Evolutionary conservation across 2,797 vertebrate genomes (phyloP), one percentile per base, ranked within the genome.

Genomic region (Salmo trutta): DNA sequence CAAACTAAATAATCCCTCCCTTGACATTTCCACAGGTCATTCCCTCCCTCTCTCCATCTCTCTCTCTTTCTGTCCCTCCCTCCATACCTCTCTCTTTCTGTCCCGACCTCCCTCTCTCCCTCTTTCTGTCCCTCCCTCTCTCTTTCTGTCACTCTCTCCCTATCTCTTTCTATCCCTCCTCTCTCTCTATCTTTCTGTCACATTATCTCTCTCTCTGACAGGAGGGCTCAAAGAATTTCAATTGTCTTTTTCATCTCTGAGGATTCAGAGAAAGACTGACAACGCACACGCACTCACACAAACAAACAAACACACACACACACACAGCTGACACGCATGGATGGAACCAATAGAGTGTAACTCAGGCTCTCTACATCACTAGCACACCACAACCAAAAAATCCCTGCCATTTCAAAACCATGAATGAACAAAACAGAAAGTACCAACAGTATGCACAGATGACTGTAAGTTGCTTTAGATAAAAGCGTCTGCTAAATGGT

Each of bases 21-120:
- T 36, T 76, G 77, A 82, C 78, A 79, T 84, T 82, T 83, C 5
- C 16, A 27, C 47, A n/a, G 7, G 3, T 74, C 1, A 29, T 2
- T 47, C 16, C 65, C 31, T 76, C n/a, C 10, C 0, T 73, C 65
- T 31, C 29, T 66, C 27, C 14, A 1, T 68, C 36, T 47, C 8
- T 52, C 29, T 0, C 59, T 16, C 6, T 33, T 36, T 5, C 65
- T 1, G 12, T 8, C 1, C 56, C 17, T 62, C 54, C 5, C 29
- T 27, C 27, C 27, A 1, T 29, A 2, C 3, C 29, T 29, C 29
- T 29, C 29, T 29, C 27, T 27, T 27, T 27, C 27, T 27, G 27
- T 27, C 27, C 27, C 24, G 24, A 24, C 24, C 24, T 24, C n/a
- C n/a, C n/a, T n/a, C n/a, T n/a, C n/a, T n/a, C 27, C 27, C 27